Evolutionary conservation across 23 tunicate species (phyloP), one percentile per base, ranked within the genome.

Genomic region (Ciona savignyi): DNA sequence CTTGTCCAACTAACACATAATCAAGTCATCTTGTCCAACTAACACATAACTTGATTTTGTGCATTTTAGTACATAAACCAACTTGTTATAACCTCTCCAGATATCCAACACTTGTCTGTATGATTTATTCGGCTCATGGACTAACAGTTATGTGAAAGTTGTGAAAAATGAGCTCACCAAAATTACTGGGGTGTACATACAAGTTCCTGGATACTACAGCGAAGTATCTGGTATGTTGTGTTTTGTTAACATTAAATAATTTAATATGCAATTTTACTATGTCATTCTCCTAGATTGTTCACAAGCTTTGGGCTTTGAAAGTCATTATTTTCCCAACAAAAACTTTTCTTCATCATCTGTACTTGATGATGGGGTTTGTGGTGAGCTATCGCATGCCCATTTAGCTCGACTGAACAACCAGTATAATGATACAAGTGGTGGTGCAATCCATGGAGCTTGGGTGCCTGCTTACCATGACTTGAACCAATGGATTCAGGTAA

Each of bases 401-500:
- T 75, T 48, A 28, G 79, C 70, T 0, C 62, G 70, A 32, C 70
- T 75, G 21, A 51, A 75, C 27, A 35, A 30, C 31, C 35, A 49
- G 23, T 2, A 19, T 0, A 73, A 56, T 33, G 32, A 25, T 23
- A 26, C n/a, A 4, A 23, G 48, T 1, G 77, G 77, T 60, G 23
- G n/a, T 4, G 31, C 62, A 15, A n/a, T 63, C 0, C 79, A 65
- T 3, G 79, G 79, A 0, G 79, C 70, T 6, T 75, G 79, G 79
- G 79, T 75, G 48, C 70, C 79, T 6, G 56, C 51, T 2, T 6
- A 27, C 19, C 51, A 63, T 27, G 69, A 75, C 66, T 21, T 30
- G 4, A 29, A 61, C 26, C 79, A 75, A 31, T 75, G 79, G 79
- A 63, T 75, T 2, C 66, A 75, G 79, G 79, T 75, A 25, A 25